These are phyloP conservation scores for Cryptomyrus ogoouensis DNA, from an alignment of 2,113 vertebrate species.

Conservation along the genomic window DNA sequence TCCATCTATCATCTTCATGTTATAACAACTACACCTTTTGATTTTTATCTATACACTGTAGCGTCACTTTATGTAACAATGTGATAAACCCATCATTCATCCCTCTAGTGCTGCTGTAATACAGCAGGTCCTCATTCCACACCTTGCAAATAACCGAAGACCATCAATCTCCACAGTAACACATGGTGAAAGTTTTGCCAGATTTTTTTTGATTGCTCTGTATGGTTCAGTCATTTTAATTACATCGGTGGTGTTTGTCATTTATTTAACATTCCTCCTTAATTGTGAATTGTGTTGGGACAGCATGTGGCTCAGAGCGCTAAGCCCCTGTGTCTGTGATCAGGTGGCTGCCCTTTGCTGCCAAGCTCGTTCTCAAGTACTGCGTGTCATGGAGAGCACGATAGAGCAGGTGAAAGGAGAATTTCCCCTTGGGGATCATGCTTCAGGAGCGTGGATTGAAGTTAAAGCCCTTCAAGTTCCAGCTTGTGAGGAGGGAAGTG, in stretches of 20 bases:
- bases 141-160: background rate
- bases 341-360: background rate
- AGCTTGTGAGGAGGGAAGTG: background rate
- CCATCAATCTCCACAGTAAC: background rate
- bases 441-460: constrained; percentile 19
- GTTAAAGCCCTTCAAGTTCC: background rate
- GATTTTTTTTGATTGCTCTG: background rate
- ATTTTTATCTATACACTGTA: background rate
- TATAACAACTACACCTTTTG: background rate
- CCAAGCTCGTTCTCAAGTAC: background rate
- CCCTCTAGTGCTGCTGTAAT: background rate
- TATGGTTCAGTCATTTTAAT: background rate
- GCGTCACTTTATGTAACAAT: background rate
- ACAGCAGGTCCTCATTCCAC: background rate
- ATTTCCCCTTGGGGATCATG: background rate
- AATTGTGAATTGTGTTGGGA: background rate
- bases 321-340: background rate
- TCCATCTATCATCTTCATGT: background rate
- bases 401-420: background rate
- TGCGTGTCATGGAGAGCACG: background rate
- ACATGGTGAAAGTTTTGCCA: background rate
- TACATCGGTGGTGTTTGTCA: background rate
- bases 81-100: background rate
- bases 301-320: background rate
- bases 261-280: background rate